Evolutionary conservation across 2,113 vertebrate species (phyloP).

Genomic region (Pelobates fuscus): DNA sequence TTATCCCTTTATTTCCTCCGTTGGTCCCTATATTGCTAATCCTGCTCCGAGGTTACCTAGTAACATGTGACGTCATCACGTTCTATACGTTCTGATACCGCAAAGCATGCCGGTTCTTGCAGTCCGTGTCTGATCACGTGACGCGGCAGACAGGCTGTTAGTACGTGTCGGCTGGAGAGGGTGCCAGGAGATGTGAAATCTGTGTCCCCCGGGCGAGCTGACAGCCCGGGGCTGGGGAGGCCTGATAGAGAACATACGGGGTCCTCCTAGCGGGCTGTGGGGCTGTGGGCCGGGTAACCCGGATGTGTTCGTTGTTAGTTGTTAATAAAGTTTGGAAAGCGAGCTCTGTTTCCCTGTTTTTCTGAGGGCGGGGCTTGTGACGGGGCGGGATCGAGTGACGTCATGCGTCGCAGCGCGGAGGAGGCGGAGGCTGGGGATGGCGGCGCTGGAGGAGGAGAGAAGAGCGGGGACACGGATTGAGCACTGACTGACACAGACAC

Average conservation of each 20-base stretch:
- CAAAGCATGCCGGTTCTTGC: background rate
- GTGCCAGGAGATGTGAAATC: too few species aligned
- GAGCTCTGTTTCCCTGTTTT: background rate
- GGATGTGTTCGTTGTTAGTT: background rate
- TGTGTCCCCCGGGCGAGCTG: too few species aligned
- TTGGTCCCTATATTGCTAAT: background rate
- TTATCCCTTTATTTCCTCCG: background rate
- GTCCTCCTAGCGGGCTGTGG: too few species aligned
- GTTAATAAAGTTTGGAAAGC: background rate
- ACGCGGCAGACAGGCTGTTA: too few species aligned
- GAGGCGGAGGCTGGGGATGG: slow-evolving; percentile 45
- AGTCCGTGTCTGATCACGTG: background rate
- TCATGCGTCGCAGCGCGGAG: slow-evolving; percentile 52
- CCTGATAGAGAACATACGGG: too few species aligned
- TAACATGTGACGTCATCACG: slow-evolving; percentile 4
- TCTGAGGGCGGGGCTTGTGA: slow-evolving; percentile 32
- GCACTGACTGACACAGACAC: background rate
- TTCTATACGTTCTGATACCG: background rate
- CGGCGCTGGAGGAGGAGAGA: slow-evolving; percentile 46
- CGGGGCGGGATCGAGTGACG: slow-evolving; percentile 20
- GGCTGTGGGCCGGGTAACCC: too few species aligned
- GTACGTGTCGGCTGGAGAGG: too few species aligned
- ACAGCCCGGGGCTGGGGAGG: too few species aligned
- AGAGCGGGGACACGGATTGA: slow-evolving; percentile 15
- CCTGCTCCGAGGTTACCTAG: background rate